Evolutionary conservation across 35 echinoderm and acorn worm species (phyloP).

Genomic region (Ptychodera flava): DNA sequence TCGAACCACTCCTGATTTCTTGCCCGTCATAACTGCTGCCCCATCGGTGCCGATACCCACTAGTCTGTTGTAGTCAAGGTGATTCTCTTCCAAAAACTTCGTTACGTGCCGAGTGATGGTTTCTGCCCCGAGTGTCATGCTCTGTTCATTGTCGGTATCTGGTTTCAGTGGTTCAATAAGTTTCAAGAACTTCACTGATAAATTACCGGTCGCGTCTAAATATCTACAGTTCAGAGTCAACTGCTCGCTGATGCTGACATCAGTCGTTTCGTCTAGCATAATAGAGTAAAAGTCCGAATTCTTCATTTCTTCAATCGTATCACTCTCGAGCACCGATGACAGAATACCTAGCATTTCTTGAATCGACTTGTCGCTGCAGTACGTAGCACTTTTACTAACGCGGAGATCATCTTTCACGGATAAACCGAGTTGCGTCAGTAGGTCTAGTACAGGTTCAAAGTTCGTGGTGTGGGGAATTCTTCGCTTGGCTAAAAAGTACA

Average conservation of each 20-base stretch:
- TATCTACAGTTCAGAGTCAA: slow-evolving; percentile 29
- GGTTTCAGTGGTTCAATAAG: slow-evolving; percentile 9
- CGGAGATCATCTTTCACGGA: neutral
- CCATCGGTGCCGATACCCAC: slow-evolving; percentile 26
- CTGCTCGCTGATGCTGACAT: slow-evolving; percentile 25
- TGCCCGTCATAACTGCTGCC: slow-evolving; percentile 41
- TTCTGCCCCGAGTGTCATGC: neutral
- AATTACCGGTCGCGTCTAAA: slow-evolving; percentile 15
- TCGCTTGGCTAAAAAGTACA: slow-evolving; percentile 39
- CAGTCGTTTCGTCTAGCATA: slow-evolving; percentile 43
- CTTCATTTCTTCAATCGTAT: slow-evolving; percentile 22
- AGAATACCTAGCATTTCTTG: slow-evolving; percentile 20
- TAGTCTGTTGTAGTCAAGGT: slow-evolving; percentile 19
- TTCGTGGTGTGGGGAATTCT: slow-evolving; percentile 38
- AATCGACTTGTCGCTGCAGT: slow-evolving; percentile 14
- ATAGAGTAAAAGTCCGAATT: slow-evolving; percentile 19
- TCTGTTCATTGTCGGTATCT: neutral
- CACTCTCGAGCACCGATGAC: slow-evolving; percentile 24
- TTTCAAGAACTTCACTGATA: slow-evolving; percentile 31
- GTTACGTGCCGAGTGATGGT: slow-evolving; percentile 25
- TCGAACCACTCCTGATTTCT: slow-evolving; percentile 21
- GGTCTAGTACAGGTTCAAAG: slow-evolving; percentile 35
- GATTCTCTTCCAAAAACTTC: slow-evolving; percentile 9
- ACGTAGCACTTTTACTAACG: neutral
- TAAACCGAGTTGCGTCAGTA: slow-evolving; percentile 7